Conservation (phyloP, 2,113 vertebrate genomes). For the Neodon shergylaensis region DNA sequence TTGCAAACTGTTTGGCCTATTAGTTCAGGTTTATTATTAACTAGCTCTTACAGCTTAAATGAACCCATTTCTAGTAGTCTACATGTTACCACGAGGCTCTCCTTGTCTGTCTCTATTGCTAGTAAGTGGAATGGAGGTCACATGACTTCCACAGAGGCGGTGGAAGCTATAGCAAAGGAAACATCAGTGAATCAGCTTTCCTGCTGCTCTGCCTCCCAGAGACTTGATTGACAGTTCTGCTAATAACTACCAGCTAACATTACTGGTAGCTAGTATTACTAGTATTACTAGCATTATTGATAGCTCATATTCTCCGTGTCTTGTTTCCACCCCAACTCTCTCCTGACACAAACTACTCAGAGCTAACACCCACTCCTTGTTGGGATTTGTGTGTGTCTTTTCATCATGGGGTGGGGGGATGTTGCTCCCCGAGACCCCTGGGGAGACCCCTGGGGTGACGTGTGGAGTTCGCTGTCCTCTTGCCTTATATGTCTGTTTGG, state of each 20-base stretch:
- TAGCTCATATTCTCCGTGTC: neutral
- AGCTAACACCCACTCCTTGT: neutral
- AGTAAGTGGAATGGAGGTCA: neutral
- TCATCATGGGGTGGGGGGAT: accelerated
- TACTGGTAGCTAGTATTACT: too few relatives aligned
- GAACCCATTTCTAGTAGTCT: too few relatives aligned
- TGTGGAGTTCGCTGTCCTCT: neutral
- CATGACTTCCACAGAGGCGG: neutral
- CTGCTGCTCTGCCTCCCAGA: neutral
- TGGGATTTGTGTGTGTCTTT: neutral
- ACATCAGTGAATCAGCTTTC: neutral
- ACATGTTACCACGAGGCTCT: neutral
- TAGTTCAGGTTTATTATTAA: too few relatives aligned
- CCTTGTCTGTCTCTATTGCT: neutral
- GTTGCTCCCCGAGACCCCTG: neutral
- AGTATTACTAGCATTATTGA: too few relatives aligned
- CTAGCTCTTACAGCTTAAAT: too few relatives aligned
- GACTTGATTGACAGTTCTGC: neutral
- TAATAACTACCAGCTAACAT: neutral
- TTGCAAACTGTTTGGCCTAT: too few relatives aligned
- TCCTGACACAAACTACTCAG: neutral
- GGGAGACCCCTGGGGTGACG: too few relatives aligned
- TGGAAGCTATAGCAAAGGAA: neutral
- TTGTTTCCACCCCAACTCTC: neutral
- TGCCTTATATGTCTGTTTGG: neutral